Conservation (phyloP, 2,113 vertebrate genomes). For the Chaetorhynchus papuensis region DNA sequence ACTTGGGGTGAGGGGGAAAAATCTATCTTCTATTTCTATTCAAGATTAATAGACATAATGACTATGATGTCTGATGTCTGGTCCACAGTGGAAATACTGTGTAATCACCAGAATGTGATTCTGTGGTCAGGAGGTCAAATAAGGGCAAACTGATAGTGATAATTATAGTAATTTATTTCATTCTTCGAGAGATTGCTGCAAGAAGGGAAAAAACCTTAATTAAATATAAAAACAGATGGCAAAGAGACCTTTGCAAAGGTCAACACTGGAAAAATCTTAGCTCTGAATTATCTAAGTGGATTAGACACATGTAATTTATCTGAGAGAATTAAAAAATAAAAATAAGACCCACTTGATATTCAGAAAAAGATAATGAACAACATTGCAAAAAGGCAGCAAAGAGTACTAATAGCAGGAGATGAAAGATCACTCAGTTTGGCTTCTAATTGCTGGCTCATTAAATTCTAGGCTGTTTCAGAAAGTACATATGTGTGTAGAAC, state of each 20-base stretch:
- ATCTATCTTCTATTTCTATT: background rate
- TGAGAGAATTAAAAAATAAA: slow-evolving; percentile 11
- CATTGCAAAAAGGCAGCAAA: background rate
- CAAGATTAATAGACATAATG: background rate
- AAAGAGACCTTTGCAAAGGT: slow-evolving; percentile 40
- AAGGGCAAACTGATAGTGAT: background rate
- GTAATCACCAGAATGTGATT: background rate
- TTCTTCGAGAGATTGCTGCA: slow-evolving; percentile 6
- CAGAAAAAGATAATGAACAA: slow-evolving; percentile 25
- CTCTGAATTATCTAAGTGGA: slow-evolving; percentile 30
- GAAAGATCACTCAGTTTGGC: background rate
- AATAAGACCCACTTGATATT: slow-evolving; percentile 6
- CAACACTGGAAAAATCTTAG: background rate
- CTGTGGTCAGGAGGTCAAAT: background rate
- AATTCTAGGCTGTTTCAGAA: background rate
- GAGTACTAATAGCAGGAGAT: background rate
- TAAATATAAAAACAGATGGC: slow-evolving; percentile 52
- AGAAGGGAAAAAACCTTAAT: slow-evolving; percentile 9
- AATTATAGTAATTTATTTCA: slow-evolving; percentile 14
- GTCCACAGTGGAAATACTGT: background rate
- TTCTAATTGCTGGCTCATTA: background rate
- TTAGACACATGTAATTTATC: slow-evolving; percentile 27
- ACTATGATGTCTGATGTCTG: background rate
- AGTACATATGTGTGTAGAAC: background rate
- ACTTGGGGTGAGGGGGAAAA: background rate